A percentile compares a stretch with the other conserved stretches of the same genome.
These are phyloP conservation scores for Macrobrachium nipponense DNA, from an alignment of 1,140 invertebrate genomes.

Conservation along the genomic window DNA sequence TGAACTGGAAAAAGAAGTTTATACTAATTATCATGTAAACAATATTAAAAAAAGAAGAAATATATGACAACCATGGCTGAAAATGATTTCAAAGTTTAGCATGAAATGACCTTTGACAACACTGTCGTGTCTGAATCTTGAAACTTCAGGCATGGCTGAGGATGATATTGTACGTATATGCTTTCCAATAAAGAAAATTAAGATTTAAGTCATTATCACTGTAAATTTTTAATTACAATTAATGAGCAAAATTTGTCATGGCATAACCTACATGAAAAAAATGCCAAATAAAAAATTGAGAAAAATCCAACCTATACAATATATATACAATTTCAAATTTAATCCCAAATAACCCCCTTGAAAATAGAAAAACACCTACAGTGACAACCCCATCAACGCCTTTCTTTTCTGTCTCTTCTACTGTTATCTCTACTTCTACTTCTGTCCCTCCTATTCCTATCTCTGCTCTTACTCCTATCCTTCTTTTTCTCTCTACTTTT, in stretches of 20 bases:
- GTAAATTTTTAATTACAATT: too few relatives aligned
- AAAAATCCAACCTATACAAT: not conserved
- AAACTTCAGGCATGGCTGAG: too few relatives aligned
- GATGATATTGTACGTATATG: too few relatives aligned
- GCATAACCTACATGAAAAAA: too few relatives aligned
- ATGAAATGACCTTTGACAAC: not conserved
- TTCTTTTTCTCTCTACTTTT: constrained; percentile 34
- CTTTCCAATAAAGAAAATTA: too few relatives aligned
- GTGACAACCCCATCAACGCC: constrained; percentile 17
- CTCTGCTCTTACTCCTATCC: constrained; percentile 24
- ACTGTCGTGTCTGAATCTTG: not conserved
- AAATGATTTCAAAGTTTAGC: not conserved
- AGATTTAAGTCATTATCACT: too few relatives aligned
- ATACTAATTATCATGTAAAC: not conserved
- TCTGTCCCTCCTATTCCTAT: constrained; percentile 16
- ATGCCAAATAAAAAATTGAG: too few relatives aligned
- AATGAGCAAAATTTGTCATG: too few relatives aligned
- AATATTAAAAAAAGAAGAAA: constrained; percentile 6
- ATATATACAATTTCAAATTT: constrained; percentile 18
- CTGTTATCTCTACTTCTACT: constrained; percentile 29
- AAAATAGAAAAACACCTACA: too few relatives aligned
- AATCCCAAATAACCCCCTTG: constrained; percentile 19
- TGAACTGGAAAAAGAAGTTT: constrained; percentile 48
- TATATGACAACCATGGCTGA: not conserved
- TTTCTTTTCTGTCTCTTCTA: constrained; percentile 22